phyloP scores from a whole-genome alignment of 2,888 invertebrate species.

The Ochlodes sylvanus region DNA sequence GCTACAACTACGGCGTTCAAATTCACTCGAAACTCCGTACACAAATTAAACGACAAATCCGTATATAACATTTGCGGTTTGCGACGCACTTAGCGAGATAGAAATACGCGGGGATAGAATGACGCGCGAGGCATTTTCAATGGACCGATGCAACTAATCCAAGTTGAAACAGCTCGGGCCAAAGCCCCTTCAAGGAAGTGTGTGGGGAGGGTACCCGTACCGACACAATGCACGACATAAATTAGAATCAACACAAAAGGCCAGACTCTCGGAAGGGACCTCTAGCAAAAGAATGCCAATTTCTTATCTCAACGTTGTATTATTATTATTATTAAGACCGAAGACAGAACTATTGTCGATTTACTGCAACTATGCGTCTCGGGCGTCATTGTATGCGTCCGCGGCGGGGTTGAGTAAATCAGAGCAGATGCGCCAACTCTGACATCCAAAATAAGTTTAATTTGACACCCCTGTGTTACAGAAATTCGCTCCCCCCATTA shows the following conservation, averaged over 20 bases:
- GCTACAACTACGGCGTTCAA: neutral
- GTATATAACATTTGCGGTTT: slow-evolving; percentile 15
- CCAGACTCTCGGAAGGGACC: slow-evolving; percentile 78
- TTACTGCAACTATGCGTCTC: slow-evolving; percentile 62
- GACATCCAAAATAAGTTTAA: slow-evolving; percentile 59
- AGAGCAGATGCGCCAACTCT: slow-evolving; percentile 76
- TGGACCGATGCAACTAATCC: slow-evolving; percentile 77
- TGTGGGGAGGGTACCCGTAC: slow-evolving; percentile 77
- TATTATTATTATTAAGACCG: slow-evolving; percentile 78
- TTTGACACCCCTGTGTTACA: slow-evolving; percentile 56
- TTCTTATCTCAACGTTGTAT: slow-evolving; percentile 75
- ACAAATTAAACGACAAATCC: slow-evolving; percentile 15
- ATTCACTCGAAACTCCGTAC: neutral
- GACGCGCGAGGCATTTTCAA: slow-evolving; percentile 66
- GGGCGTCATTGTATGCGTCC: slow-evolving; percentile 57
- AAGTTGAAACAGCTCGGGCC: slow-evolving; percentile 66
- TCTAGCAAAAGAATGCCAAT: slow-evolving; percentile 81
- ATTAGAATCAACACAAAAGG: slow-evolving; percentile 83
- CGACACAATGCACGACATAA: slow-evolving; percentile 82
- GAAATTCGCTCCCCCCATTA: slow-evolving; percentile 58
- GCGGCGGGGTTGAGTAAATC: slow-evolving; percentile 61
- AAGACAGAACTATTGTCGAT: slow-evolving; percentile 73
- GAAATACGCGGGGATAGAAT: slow-evolving; percentile 51
- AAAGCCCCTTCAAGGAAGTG: slow-evolving; percentile 76
- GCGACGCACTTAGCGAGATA: slow-evolving; percentile 41